Percentiles rank a stretch among this genome's conserved stretches.
These are phyloP conservation scores for Argyresthia goedartella DNA, from an alignment of 2,888 invertebrate genomes.

Conservation along the genomic window DNA sequence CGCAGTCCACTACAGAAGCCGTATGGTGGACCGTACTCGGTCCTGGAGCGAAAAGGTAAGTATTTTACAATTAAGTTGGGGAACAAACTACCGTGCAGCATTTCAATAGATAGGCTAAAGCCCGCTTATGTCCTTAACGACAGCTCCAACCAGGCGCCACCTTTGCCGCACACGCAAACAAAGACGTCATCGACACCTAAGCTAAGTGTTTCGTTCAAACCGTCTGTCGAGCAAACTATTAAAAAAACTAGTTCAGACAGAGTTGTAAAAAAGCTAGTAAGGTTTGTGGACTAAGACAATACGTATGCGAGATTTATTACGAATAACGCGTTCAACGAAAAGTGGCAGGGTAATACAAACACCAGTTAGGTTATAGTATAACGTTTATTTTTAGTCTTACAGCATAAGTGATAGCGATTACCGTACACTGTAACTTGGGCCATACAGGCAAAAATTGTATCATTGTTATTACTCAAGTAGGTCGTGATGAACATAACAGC, in stretches of 20 bases:
- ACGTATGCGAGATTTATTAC: no score
- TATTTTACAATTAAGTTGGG: constrained; percentile 5
- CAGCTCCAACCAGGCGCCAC: not conserved
- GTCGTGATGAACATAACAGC: no score
- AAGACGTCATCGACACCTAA: not conserved
- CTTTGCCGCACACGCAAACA: not conserved
- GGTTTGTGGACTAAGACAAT: not conserved
- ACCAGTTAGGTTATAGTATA: no score
- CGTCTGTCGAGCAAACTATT: not conserved
- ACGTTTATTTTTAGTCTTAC: no score
- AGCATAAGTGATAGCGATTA: no score
- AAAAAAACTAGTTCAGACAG: not conserved
- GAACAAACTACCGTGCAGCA: constrained; percentile 1
- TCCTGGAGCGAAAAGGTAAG: constrained; percentile 7
- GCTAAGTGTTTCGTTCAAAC: not conserved
- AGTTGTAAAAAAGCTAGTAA: not conserved
- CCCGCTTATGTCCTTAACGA: constrained; percentile 7
- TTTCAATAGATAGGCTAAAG: constrained; percentile 12
- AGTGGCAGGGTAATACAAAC: no score
- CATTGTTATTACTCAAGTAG: no score
- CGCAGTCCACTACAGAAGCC: constrained; percentile 4
- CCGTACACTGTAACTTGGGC: no score
- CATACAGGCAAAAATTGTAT: no score
- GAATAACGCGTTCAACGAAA: no score
- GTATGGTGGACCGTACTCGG: constrained; percentile 9